Evolutionary conservation across 1,140 invertebrate species (phyloP), one percentile per base, ranked within the genome.

Genomic region (Anastatus disparis): DNA sequence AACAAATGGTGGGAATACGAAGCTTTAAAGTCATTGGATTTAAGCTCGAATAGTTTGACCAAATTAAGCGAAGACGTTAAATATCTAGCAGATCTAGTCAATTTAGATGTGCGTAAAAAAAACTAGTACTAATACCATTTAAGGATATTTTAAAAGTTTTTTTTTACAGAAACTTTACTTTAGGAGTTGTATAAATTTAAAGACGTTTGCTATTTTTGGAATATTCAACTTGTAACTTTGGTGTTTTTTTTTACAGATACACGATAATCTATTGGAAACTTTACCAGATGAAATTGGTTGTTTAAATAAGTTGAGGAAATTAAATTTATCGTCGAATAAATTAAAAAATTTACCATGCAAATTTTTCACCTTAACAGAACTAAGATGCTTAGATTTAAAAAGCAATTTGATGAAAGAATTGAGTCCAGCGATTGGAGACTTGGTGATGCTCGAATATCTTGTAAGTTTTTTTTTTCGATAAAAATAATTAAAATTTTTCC

Each of bases 1-100:
- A 88, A 89, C 66, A 88, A 89, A 52, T 97, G 95, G 95, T 97
- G 95, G 95, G 93, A 94, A 80, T 89, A 92, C 76, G 90, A 92
- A 72, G 89, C 92, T 2, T 82, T 96, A 4, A 93, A 89, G 55
- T 90, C 90, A 77, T 86, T 96, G 62, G 93, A 96, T 79, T 85
- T 96, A 35, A 94, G 94, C 72, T 94, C 90, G 3, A 97, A 97
- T 79, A 86, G 87, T 40, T 83, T 97, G 53, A 88, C 87, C 52
- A 79, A 78, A 46, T 83, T 97, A 61, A 90, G 93, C 66, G 82
- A 89, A 26, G 88, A 92, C 77, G 89, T 96, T 71, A 87, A 88
- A 72, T 88, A 91, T 71, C 87, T 96, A 44, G 82, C 88, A 58
- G 90, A 92, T 74, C 86, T 97, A 17, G 88, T 88, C 42, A 90